Percentiles rank a stretch among this genome's conserved stretches.
Conservation (phyloP, 2,797 vertebrate genomes). For the Hozukius guyotensis region DNA sequence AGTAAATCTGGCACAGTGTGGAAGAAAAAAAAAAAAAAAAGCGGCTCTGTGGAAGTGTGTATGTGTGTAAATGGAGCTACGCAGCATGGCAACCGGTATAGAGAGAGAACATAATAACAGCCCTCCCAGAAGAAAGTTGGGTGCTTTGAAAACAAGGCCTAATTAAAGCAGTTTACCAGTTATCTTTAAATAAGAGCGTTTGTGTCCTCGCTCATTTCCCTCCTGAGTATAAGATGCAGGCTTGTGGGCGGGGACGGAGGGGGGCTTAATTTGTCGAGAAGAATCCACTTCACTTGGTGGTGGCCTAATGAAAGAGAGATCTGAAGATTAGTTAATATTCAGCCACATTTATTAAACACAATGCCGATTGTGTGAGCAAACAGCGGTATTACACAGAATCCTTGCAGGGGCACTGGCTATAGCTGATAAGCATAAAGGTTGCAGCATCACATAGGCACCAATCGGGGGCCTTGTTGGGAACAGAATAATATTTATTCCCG, state of each 20-base stretch:
- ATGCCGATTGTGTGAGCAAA: conserved; percentile 73
- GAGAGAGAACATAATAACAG: conserved; percentile 30
- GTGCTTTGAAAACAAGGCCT: conserved; percentile 63
- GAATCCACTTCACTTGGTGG: conserved; percentile 60
- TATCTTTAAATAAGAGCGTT: conserved; percentile 70
- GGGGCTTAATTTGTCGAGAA: conserved; percentile 66
- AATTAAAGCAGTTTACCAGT: conserved; percentile 77
- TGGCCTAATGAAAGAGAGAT: conserved; percentile 79
- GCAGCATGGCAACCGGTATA: conserved; percentile 15
- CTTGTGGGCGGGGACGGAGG: conserved; percentile 37
- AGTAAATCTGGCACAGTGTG: conserved; percentile 67
- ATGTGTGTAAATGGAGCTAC: conserved; percentile 9
- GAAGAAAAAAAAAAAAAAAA: not conserved
- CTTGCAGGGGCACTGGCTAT: conserved; percentile 50
- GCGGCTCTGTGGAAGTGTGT: not conserved
- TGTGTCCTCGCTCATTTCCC: conserved; percentile 72
- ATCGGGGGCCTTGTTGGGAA: conserved; percentile 53
- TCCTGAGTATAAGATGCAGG: conserved; percentile 55
- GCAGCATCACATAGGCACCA: conserved; percentile 47
- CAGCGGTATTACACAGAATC: conserved; percentile 62
- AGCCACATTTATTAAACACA: conserved; percentile 77
- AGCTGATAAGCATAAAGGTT: conserved; percentile 60
- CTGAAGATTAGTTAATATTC: conserved; percentile 81
- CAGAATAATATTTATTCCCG: conserved; percentile 55
- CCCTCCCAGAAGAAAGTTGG: conserved; percentile 55